Base-by-base conservation (phyloP, 2,797 vertebrate genomes). In the Pseudochirops corinnae region DNA sequence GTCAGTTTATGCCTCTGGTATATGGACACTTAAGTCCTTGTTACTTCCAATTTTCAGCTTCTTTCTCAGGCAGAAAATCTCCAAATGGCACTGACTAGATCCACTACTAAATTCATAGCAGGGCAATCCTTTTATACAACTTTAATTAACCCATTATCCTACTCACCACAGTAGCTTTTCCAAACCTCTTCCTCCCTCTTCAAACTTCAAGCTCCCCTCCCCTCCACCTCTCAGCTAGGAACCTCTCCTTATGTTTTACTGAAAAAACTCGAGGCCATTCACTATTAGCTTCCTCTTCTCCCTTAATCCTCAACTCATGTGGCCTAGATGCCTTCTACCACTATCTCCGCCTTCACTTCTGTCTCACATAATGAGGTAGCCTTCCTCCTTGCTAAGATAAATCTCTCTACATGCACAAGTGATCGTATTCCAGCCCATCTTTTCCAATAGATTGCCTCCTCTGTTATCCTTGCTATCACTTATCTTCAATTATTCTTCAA, bases 1-100 rank as follows among this genome's bases (percentile, higher is more conserved):
- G 26, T 95, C 92, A 94, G 18, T 92, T 94, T 82, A n/a, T 46
- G 5, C 29, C 50, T 13, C 7, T 0, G 60, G 50, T 93, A 46
- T 94, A 93, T 82, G 46, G 58, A 96, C n/a, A 96, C 58, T 24
- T 9, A 18, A 60, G 16, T 13, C 50, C 94, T 93, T 24, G 92
- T 55, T 91, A 13, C 60, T 62, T n/a, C 58, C 26, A 57, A 21
- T 94, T 52, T 96, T 56, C 53, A 92, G 74, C n/a, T 31, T 6
- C 0, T 62, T 21, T 11, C 18, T 53, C 55, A 87, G 39, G 74
- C 39, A 87, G 74, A 87, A 87, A 87, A 87, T 87, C 39, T 87
- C 24, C 74, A 50, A 87, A 87, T 87, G 74, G 21, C 3, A 18
- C 74, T 50, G 39, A 87, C 39, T 87, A 87, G 39, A 87, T 46